phyloP scores from a whole-genome alignment of 2,888 invertebrate species.

The Geotrupes spiniger region DNA sequence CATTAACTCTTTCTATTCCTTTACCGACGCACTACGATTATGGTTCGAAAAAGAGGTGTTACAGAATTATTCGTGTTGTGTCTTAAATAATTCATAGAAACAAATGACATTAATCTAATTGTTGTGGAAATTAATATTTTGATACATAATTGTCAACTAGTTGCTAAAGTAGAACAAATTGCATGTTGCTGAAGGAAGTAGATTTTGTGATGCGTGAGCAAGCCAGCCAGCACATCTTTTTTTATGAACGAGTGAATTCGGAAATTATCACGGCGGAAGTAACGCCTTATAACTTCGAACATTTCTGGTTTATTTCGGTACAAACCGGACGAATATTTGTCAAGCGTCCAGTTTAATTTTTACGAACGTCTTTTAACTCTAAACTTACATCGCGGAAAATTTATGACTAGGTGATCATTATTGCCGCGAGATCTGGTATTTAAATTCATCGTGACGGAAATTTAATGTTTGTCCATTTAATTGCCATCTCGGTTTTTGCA shows the following conservation, averaged over 20 bases:
- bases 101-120: too few relatives aligned
- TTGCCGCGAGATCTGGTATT: slow-evolving; percentile 23
- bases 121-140: too few relatives aligned
- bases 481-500: slow-evolving; percentile 24
- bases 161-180: too few relatives aligned
- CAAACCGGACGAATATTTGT: slow-evolving; percentile 22
- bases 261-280: slow-evolving; percentile 1
- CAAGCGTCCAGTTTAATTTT: slow-evolving; percentile 24
- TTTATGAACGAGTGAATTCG: background rate
- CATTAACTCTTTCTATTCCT: too few relatives aligned
- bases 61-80: too few relatives aligned
- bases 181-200: too few relatives aligned
- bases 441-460: slow-evolving; percentile 24
- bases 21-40: too few relatives aligned
- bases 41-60: too few relatives aligned
- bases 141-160: too few relatives aligned
- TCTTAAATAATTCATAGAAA: too few relatives aligned
- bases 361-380: slow-evolving; percentile 7
- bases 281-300: slow-evolving; percentile 10
- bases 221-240: too few relatives aligned
- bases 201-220: too few relatives aligned
- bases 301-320: slow-evolving; percentile 19
- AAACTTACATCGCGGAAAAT: slow-evolving; percentile 19
- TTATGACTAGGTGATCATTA: slow-evolving; percentile 27
- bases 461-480: slow-evolving; percentile 24